Evolutionary conservation across 2,113 vertebrate species (phyloP).

Genomic region (Apteryx mantelli): DNA sequence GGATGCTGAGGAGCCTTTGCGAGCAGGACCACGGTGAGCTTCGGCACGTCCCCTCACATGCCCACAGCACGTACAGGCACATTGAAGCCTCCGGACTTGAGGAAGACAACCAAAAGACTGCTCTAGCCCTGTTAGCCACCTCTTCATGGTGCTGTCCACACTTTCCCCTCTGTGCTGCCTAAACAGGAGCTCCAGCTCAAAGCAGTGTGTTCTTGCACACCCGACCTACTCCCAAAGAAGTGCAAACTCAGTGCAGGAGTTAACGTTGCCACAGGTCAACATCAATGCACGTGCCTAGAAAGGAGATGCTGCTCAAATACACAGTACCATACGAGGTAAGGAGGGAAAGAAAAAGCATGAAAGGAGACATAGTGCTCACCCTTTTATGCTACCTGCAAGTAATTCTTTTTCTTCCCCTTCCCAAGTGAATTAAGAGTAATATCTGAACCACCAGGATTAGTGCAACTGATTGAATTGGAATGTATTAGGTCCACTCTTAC

Average conservation of each 20-base stretch:
- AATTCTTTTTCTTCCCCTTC: not conserved
- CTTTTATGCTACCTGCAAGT: not conserved
- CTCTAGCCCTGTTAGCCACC: not conserved
- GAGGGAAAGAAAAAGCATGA: not conserved
- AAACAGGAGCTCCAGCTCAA: not conserved
- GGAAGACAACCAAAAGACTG: not conserved
- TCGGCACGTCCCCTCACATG: not conserved
- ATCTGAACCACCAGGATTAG: not conserved
- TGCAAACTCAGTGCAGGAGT: not conserved
- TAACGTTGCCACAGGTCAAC: not conserved
- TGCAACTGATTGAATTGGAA: not conserved
- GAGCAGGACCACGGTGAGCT: not conserved
- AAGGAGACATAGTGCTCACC: not conserved
- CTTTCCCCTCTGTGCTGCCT: not conserved
- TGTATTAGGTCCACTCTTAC: not conserved
- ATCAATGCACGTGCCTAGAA: not conserved
- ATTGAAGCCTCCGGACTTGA: not conserved
- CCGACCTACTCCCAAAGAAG: rapidly evolving
- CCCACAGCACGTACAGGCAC: not conserved
- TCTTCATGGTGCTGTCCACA: not conserved
- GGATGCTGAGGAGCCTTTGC: not conserved
- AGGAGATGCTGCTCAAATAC: not conserved
- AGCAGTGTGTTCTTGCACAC: not conserved
- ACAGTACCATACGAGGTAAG: not conserved
- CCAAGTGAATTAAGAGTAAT: not conserved